A percentile compares a stretch with the other conserved stretches of the same genome.
Evolutionary conservation across 2,113 vertebrate species (phyloP).

Genomic region (Euleptes europaea): DNA sequence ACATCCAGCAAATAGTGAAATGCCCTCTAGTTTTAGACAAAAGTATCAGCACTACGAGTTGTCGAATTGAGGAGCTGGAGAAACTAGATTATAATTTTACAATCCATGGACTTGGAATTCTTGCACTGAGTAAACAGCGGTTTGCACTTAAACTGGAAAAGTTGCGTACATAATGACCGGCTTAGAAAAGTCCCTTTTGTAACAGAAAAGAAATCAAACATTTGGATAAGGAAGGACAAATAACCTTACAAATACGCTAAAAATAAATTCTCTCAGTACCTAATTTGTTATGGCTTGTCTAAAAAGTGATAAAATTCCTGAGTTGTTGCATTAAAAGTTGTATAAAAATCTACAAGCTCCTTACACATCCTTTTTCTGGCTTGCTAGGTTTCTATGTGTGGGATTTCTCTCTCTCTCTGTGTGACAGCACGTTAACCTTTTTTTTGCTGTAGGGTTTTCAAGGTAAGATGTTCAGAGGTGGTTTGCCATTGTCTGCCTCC

Average conservation of each 20-base stretch:
- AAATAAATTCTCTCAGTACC: not conserved
- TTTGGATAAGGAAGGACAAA: slow-evolving; percentile 43
- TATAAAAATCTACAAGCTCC: not conserved
- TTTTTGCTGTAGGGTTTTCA: too few relatives aligned
- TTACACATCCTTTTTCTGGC: not conserved
- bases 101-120: slow-evolving; percentile 71
- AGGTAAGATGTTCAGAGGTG: too few relatives aligned
- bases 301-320: not conserved
- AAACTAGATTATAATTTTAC: slow-evolving; percentile 74
- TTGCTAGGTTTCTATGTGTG: not conserved
- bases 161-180: slow-evolving; percentile 19
- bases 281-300: not conserved
- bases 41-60: slow-evolving; percentile 71
- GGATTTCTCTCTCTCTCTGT: not conserved
- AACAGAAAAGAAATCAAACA: slow-evolving; percentile 10
- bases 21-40: slow-evolving; percentile 74
- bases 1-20: slow-evolving; percentile 68
- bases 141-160: slow-evolving; percentile 76
- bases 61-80: slow-evolving; percentile 68
- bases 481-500: too few relatives aligned
- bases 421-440: not conserved
- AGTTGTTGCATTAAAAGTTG: not conserved
- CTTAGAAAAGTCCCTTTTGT: not conserved
- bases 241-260: not conserved
- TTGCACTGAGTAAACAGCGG: slow-evolving; percentile 74